Evolutionary conservation across 2,113 vertebrate species (phyloP), one percentile per base, ranked within the genome.

Genomic region (Castor canadensis): DNA sequence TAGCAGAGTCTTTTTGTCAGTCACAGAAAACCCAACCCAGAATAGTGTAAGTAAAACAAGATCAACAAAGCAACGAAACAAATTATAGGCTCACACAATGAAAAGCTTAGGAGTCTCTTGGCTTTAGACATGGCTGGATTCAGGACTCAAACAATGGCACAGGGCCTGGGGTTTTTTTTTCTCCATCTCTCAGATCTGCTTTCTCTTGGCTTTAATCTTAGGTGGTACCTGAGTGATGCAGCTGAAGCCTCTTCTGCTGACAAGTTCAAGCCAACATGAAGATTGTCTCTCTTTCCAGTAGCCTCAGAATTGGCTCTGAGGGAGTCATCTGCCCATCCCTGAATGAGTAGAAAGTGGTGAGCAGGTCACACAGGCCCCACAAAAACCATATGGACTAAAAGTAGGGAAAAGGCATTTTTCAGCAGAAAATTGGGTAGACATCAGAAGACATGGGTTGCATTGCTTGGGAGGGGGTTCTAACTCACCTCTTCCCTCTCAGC

Each of bases 281-380:
- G 77, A 87, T 66, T 49, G 40, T 32, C 47, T 91, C 40, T 94
- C 67, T 95, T 45, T 56, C 58, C 64, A 75, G 47, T 1, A 58
- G 86, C 81, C 64, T 83, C 40, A 67, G 86, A 73, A n/a, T 35
- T 75, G 77, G 40, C 86, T 91, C 77, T 91, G 95, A 93, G 56
- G 64, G 90, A 87, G 38, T 62, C 81, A 71, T 40, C 58, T 75
- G 62, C 32, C 58, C 47, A 38, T 72, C 64, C 43, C 32, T 54
- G 60, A 94, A 32, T n/a, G 60, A 87, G 8, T 13, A 72, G 62
- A 30, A 64, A 47, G 64, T 56, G 43, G 83, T 49, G 28, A 49
- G 9, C 28, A 75, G 81, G 54, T 85, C 75, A 49, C 20, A 4
- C 9, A 24, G 47, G 2, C 22, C 40, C n/a, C 45, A 9, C 4